A percentile compares a stretch with the other conserved stretches of the same genome.
Conservation (phyloP, 2,113 vertebrate species). For the Empidonax traillii region DNA sequence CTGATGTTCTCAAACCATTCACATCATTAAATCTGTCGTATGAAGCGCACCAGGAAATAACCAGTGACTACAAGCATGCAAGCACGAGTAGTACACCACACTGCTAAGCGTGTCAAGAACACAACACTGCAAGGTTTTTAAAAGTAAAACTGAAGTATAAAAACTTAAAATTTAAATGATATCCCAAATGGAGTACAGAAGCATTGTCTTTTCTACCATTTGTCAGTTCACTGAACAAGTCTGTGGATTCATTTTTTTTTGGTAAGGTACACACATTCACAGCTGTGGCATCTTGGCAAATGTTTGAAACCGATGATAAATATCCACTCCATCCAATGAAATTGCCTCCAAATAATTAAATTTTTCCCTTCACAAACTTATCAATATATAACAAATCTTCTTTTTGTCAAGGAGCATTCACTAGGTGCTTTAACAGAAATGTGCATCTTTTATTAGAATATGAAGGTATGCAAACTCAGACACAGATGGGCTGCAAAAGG, state of each 20-base stretch:
- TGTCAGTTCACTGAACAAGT: background rate
- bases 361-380: background rate
- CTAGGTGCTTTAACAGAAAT: background rate
- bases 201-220: background rate
- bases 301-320: background rate
- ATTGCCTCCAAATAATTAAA: background rate
- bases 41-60: slow-evolving; percentile 46
- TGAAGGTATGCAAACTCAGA: background rate
- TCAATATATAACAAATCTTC: background rate
- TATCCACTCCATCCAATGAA: background rate
- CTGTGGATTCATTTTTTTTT: background rate
- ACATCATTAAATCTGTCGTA: slow-evolving; percentile 42
- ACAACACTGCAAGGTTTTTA: background rate
- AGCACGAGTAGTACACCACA: slow-evolving; percentile 48
- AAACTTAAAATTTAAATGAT: background rate
- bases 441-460: background rate
- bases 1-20: slow-evolving; percentile 44
- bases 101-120: background rate
- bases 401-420: background rate
- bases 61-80: slow-evolving; percentile 60
- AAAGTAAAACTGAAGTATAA: background rate
- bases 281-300: background rate
- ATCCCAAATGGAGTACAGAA: background rate
- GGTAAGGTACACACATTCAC: background rate
- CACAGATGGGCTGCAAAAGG: background rate